These are phyloP conservation scores for Eucriotettix oculatus DNA, from an alignment of 2,888 invertebrate genomes.

Conservation along the genomic window DNA sequence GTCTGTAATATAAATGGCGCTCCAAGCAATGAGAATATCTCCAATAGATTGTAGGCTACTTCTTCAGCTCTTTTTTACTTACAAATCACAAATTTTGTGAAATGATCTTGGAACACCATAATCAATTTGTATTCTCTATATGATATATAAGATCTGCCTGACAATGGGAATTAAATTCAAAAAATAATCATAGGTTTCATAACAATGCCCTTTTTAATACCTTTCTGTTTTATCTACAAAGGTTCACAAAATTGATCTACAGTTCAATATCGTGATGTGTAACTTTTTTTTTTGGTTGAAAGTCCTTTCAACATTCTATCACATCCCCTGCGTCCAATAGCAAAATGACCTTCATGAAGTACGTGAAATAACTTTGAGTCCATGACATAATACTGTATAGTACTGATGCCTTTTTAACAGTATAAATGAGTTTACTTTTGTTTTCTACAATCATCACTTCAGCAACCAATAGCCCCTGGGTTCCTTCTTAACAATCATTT, in stretches of 20 bases:
- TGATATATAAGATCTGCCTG: slow-evolving; percentile 23
- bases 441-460: background rate
- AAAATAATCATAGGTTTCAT: slow-evolving; percentile 11
- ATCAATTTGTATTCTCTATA: slow-evolving; percentile 22
- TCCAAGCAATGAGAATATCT: slow-evolving; percentile 23
- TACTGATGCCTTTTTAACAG: background rate
- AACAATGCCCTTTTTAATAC: slow-evolving; percentile 5
- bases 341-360: background rate
- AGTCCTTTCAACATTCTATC: background rate
- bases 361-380: background rate
- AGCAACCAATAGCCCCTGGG: background rate
- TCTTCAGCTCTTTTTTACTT: slow-evolving; percentile 20
- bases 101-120: slow-evolving; percentile 23
- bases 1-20: slow-evolving; percentile 22
- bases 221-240: background rate
- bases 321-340: background rate
- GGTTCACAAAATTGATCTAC: background rate
- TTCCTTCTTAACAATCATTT: background rate
- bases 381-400: background rate
- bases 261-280: background rate
- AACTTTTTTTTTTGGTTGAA: background rate
- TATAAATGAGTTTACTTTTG: background rate
- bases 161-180: slow-evolving; percentile 19
- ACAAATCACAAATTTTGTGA: slow-evolving; percentile 24
- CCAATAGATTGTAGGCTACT: slow-evolving; percentile 20